These are phyloP conservation scores for Rhopalosiphum padi DNA, from an alignment of 1,140 invertebrate species.

Conservation along the genomic window DNA sequence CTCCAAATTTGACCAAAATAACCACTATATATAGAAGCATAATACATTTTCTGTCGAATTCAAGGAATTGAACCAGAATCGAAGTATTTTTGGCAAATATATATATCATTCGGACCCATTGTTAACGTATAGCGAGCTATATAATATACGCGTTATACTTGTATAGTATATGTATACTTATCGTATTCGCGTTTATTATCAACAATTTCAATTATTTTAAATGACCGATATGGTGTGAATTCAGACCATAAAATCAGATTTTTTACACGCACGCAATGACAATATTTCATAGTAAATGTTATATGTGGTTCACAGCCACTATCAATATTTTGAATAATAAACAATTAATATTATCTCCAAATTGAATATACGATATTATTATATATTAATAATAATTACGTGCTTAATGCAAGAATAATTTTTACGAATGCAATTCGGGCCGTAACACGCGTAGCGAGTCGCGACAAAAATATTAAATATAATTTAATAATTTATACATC, in stretches of 20 bases:
- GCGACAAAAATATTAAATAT: background rate
- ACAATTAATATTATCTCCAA: background rate
- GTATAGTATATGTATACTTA: background rate
- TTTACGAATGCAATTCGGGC: background rate
- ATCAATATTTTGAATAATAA: slow-evolving; percentile 11
- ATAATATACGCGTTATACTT: background rate
- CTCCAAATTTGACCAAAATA: background rate
- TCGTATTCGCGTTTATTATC: slow-evolving; percentile 4
- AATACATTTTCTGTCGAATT: background rate
- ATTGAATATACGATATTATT: background rate
- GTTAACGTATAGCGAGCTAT: background rate
- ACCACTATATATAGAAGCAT: background rate
- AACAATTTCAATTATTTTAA: slow-evolving; percentile 8
- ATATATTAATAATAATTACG: slow-evolving; percentile 16
- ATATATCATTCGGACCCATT: background rate
- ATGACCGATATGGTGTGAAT: background rate
- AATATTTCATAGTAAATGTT: background rate
- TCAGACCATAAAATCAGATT: background rate
- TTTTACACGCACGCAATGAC: background rate
- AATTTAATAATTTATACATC: background rate
- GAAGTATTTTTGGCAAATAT: background rate
- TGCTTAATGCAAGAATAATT: background rate
- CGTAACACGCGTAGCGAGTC: background rate
- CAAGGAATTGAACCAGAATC: background rate
- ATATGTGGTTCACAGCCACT: background rate